Evolutionary conservation across 2,797 vertebrate genomes (phyloP).

Genomic region (Thripadectes ignobilis): DNA sequence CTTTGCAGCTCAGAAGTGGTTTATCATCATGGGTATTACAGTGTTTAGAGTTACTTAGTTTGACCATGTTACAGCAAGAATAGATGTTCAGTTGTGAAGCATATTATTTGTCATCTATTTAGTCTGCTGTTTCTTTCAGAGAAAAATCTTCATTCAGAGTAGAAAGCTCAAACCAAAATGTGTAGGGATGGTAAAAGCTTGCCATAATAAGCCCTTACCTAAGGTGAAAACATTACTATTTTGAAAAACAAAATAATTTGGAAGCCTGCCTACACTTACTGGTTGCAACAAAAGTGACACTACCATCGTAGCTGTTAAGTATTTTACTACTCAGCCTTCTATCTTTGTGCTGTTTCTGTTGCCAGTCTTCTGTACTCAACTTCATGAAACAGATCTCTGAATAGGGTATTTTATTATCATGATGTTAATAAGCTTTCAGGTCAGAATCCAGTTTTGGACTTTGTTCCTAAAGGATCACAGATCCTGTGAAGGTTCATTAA

Average conservation of each 20-base stretch:
- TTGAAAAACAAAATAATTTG: slow-evolving; percentile 48
- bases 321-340: background rate
- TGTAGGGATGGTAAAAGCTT: background rate
- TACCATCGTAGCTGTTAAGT: background rate
- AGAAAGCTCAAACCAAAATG: slow-evolving; percentile 36
- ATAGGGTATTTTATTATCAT: background rate
- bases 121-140: slow-evolving; percentile 35
- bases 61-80: slow-evolving; percentile 35
- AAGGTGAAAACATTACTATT: slow-evolving; percentile 43
- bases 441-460: background rate
- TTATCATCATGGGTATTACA: slow-evolving; percentile 35
- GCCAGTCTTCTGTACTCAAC: background rate
- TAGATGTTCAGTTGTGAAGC: slow-evolving; percentile 23
- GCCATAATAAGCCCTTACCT: slow-evolving; percentile 15
- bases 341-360: background rate
- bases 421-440: slow-evolving; percentile 1
- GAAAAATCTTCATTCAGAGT: slow-evolving; percentile 27
- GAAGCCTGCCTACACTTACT: background rate
- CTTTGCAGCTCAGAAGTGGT: slow-evolving; percentile 33
- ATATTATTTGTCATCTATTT: slow-evolving; percentile 37
- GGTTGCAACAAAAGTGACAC: slow-evolving; percentile 25
- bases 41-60: slow-evolving; percentile 45
- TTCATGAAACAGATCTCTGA: background rate
- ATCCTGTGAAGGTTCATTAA: background rate
- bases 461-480: background rate